Base-by-base conservation (phyloP, 2,797 vertebrate species). In the Artibeus jamaicensis region DNA sequence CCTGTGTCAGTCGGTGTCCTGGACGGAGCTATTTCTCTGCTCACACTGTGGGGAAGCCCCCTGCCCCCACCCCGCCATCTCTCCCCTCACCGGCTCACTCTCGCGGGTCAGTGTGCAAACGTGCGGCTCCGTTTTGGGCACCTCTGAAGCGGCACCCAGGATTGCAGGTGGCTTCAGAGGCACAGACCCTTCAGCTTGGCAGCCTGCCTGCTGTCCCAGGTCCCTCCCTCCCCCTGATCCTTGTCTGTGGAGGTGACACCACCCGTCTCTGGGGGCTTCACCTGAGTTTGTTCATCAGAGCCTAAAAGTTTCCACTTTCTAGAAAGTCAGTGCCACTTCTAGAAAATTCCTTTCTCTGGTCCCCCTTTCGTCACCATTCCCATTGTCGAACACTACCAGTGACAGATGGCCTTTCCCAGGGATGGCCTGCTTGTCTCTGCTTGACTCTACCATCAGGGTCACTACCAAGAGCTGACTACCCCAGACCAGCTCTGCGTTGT, bases 171-270 rank as follows among this genome's bases (percentile, higher is more conserved):
- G 18, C 44, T 32, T 29, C 14, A 14, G 0, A 15, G n/a, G 22
- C 21, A 0, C 3, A 21, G 48, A 53, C 19, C 32, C 37, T 2
- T 11, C 44, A 7, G 34, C 5, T 2, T 0, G 0, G 18, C 11
- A 5, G 1, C 3, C 26, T 6, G 44, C 42, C 19, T 7, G 18
- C 34, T 12, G 0, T 1, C 21, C 2, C 0, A 0, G 0, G 0
- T 1, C 12, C 7, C 15, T 16, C 57, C 16, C 15, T 22, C 4
- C 34, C 53, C 53, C 0, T 0, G 37, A 5, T 4, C 2, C 18
- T 0, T 2, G 2, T 8, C n/a, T 71, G 73, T 34, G 9, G 2
- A 18, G 7, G 3, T 7, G 15, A 2, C 14, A 24, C 29, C 2
- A 0, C 8, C 18, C 4, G 2, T 53, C 76, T 46, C 32, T 24